These are phyloP conservation scores for Celastrina argiolus DNA, from an alignment of 2,888 invertebrate species.

Conservation along the genomic window DNA sequence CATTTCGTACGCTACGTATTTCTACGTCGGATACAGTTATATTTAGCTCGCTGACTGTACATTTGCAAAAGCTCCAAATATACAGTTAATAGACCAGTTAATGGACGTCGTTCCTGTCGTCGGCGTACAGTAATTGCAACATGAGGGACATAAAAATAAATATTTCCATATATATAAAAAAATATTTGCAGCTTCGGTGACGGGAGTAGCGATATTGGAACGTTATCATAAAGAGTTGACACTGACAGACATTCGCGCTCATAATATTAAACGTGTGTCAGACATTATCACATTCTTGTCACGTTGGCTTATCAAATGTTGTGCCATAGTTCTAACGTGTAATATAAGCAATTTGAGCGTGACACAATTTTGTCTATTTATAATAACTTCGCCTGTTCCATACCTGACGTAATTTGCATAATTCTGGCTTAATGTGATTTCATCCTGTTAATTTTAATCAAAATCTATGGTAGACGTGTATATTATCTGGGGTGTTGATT, in stretches of 20 bases:
- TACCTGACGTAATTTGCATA: not conserved
- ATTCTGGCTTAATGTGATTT: not conserved
- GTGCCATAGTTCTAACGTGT: constrained; percentile 47
- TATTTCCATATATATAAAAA: not conserved
- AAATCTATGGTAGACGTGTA: not conserved
- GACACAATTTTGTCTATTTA: constrained; percentile 39
- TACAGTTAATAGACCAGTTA: not conserved
- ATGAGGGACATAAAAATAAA: not conserved
- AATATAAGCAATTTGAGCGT: constrained; percentile 60
- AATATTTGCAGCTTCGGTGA: not conserved
- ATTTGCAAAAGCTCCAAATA: not conserved
- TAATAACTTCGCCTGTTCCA: constrained; percentile 3
- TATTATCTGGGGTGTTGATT: not conserved
- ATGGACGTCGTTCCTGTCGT: not conserved
- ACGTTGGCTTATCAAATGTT: constrained; percentile 62
- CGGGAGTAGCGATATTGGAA: constrained; percentile 10
- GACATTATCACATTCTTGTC: constrained; percentile 69
- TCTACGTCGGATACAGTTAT: not conserved
- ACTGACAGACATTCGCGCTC: constrained; percentile 40
- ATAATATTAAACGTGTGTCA: constrained; percentile 52
- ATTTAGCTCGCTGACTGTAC: not conserved
- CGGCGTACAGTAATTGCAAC: not conserved
- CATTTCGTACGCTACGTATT: not conserved
- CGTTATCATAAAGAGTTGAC: constrained; percentile 27
- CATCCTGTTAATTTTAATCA: not conserved